Evolutionary conservation across 35 echinoderm and acorn worm genomes (phyloP).

Genomic region (Diadema setosum): DNA sequence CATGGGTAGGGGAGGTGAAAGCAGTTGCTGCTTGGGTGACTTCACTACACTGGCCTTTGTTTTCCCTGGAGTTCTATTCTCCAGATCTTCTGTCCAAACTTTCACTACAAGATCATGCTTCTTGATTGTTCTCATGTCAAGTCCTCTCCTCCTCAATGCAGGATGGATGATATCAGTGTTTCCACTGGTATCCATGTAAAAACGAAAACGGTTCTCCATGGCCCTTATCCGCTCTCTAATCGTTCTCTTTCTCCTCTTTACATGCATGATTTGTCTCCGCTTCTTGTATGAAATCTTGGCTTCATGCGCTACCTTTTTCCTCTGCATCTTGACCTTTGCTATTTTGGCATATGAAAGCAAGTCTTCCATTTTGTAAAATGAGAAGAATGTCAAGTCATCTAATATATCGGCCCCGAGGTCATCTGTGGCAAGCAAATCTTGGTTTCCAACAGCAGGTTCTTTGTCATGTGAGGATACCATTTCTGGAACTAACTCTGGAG

Average conservation of each 20-base stretch:
- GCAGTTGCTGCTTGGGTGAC: no score
- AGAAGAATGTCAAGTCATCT: conserved; percentile 55
- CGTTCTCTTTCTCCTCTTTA: neutral
- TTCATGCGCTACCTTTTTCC: neutral
- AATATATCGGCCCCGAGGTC: conserved; percentile 11
- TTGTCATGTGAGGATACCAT: neutral
- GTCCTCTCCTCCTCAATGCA: conserved; percentile 19
- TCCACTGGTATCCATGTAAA: neutral
- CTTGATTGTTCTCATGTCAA: conserved; percentile 18
- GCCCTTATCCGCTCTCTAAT: neutral
- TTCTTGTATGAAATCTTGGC: neutral
- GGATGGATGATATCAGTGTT: conserved; percentile 46
- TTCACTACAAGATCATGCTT: neutral
- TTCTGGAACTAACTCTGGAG: neutral
- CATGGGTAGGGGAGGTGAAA: no score
- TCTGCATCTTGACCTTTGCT: neutral
- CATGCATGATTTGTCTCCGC: neutral
- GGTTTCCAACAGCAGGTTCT: no score
- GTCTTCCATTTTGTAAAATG: conserved; percentile 50
- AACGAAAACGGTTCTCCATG: neutral
- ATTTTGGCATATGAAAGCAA: conserved; percentile 3
- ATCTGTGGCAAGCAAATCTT: no score
- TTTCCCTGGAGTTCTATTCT: neutral
- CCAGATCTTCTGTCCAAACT: neutral
- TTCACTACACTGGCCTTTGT: neutral